These are phyloP conservation scores for Tinamus guttatus DNA, from an alignment of 2,113 vertebrate species.

Conservation along the genomic window DNA sequence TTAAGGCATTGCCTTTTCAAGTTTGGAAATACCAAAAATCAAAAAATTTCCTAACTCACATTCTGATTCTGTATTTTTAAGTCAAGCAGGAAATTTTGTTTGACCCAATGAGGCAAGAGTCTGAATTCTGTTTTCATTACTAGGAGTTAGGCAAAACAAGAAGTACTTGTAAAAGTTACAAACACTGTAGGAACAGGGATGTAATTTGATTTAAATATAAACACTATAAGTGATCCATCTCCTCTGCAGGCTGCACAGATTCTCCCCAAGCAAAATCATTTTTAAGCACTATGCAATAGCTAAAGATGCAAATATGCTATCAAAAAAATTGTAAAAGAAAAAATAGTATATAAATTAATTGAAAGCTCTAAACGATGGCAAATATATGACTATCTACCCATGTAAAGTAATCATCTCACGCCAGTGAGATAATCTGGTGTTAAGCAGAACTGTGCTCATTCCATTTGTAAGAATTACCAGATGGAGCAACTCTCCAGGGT, in stretches of 20 bases:
- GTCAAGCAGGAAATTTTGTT: not conserved
- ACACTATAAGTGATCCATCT: not conserved
- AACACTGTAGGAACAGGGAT: not conserved
- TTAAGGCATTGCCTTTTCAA: not conserved
- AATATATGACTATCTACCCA: not conserved
- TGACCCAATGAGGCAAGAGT: not conserved
- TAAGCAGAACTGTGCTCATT: slow-evolving; percentile 13
- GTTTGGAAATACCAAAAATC: not conserved
- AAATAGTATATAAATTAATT: not conserved
- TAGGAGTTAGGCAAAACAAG: not conserved
- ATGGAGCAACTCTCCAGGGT: slow-evolving; percentile 39
- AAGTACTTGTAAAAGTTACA: not conserved
- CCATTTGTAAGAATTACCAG: slow-evolving; percentile 63
- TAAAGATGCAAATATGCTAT: not conserved
- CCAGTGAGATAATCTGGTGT: slow-evolving; percentile 15
- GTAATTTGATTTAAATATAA: slow-evolving; percentile 2
- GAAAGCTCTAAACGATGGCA: not conserved
- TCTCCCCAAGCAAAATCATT: not conserved
- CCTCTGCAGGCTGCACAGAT: not conserved
- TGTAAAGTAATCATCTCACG: slow-evolving; percentile 3
- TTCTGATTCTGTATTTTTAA: not conserved
- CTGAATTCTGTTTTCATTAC: not conserved
- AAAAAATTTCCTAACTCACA: not conserved
- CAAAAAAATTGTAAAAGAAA: not conserved
- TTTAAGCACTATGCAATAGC: not conserved